phyloP scores from a whole-genome alignment of 2,113 vertebrate genomes.

The Erpornis zantholeuca region DNA sequence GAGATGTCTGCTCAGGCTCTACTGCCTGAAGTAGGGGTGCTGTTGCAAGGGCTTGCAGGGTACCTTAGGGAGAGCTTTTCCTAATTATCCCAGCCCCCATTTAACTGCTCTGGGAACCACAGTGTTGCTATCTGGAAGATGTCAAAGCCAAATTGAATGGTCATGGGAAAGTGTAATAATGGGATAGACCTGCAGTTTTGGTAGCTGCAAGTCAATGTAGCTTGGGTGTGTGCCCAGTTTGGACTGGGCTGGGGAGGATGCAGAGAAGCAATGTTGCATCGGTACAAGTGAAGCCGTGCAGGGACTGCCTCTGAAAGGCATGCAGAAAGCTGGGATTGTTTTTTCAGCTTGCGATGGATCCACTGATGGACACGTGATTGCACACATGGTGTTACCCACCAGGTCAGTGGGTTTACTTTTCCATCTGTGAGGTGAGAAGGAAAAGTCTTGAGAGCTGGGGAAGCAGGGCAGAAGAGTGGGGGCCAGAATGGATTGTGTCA shows the following conservation, averaged over 20 bases:
- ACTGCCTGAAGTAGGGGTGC: not conserved
- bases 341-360: not conserved
- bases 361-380: accelerated
- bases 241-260: too few species aligned
- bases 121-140: not conserved
- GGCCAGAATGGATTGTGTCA: accelerated
- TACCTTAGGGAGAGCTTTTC: not conserved
- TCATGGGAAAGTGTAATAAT: not conserved
- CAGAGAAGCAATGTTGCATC: not conserved
- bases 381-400: not conserved
- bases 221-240: not conserved
- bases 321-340: not conserved
- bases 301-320: not conserved
- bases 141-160: not conserved
- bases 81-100: not conserved
- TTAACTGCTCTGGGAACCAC: not conserved
- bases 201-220: accelerated
- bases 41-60: not conserved
- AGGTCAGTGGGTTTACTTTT: not conserved
- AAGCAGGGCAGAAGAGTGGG: not conserved
- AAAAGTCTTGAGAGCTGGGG: not conserved
- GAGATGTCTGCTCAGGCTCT: not conserved
- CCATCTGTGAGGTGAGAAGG: accelerated
- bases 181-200: not conserved
- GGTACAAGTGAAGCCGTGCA: not conserved